Percentiles rank a stretch among this genome's conserved stretches.
phyloP scores from a whole-genome alignment of 2,888 invertebrate genomes.

The Drosophila paranaensis region DNA sequence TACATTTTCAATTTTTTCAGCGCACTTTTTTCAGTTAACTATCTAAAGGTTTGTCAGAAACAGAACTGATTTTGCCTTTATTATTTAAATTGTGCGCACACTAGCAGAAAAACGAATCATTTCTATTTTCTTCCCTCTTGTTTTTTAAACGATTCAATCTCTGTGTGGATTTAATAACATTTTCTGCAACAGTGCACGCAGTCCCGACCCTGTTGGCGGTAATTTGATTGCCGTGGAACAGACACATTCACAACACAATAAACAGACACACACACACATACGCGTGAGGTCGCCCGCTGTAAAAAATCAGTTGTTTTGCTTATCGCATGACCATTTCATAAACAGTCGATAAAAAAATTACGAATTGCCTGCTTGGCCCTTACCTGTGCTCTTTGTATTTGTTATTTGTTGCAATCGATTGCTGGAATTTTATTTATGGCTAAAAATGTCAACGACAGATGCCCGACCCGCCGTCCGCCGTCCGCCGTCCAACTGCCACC shows the following conservation, averaged over 20 bases:
- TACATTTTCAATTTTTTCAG: background rate
- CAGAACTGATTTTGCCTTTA: background rate
- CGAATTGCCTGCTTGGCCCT: conserved; percentile 25
- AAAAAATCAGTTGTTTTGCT: conserved; percentile 43
- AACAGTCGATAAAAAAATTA: conserved; percentile 46
- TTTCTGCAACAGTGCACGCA: conserved; percentile 30
- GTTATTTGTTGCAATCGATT: conserved; percentile 50
- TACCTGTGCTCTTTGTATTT: conserved; percentile 24
- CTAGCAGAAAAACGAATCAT: background rate
- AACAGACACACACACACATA: background rate
- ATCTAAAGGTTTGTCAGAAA: background rate
- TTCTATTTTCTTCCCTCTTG: background rate
- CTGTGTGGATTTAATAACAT: conserved; percentile 25
- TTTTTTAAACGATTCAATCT: conserved; percentile 21
- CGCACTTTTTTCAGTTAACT: background rate
- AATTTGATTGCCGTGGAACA: conserved; percentile 35
- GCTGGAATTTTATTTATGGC: conserved; percentile 62
- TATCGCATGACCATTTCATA: conserved; percentile 26
- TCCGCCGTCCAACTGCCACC: background rate
- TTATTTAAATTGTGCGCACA: conserved; percentile 8
- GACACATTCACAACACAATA: conserved; percentile 9
- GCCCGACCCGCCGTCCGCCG: conserved; percentile 1
- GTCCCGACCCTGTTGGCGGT: conserved; percentile 22
- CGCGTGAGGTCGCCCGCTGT: conserved; percentile 14
- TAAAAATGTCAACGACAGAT: conserved; percentile 54